Evolutionary conservation across 2,797 vertebrate genomes (phyloP), one percentile per base, ranked within the genome.

Genomic region (Hafferia zeledoni): DNA sequence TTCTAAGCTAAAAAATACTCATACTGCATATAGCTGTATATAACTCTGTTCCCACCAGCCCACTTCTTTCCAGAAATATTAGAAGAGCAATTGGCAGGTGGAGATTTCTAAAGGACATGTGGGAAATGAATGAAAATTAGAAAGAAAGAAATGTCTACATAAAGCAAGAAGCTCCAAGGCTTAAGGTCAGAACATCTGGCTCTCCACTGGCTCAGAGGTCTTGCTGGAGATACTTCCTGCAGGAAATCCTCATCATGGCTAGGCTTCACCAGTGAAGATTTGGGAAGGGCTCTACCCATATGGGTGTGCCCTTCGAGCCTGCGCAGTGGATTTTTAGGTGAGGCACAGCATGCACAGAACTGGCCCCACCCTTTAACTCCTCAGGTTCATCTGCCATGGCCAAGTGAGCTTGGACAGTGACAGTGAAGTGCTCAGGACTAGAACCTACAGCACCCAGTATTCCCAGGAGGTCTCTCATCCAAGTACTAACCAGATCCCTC

Each of bases 221-320:
- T 94, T 83, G 50, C 56, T 83, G 77, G 37, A 78, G 53, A 78
- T 75, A 55, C 71, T 95, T 97, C 83, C 94, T 92, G 61, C 74
- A 95, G 88, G 90, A 95, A 89, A 92, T 43, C 41, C 16, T 43
- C 41, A 43, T 43, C 41, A 43, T 43, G 41, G 41, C 41, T 43
- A 43, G 41, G 41, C 41, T 43, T 43, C 41, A 43, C 41, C 17
- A 43, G 8, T 43, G 41, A 43, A 43, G 41, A 43, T 43, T 43
- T 43, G 41, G 41, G 41, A 17, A 43, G 41, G 41, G 41, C 41
- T 43, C 41, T 43, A 43, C 41, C 41, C 41, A 43, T 43, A 8
- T 43, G 41, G 41, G 16, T 43, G 41, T 17, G 41, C 41, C 41
- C 41, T 43, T 43, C 41, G 7, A 43, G 41, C 41, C 41, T 17